These are phyloP conservation scores for Pemphredon lugubris DNA, from an alignment of 2,888 invertebrate species.

Conservation along the genomic window DNA sequence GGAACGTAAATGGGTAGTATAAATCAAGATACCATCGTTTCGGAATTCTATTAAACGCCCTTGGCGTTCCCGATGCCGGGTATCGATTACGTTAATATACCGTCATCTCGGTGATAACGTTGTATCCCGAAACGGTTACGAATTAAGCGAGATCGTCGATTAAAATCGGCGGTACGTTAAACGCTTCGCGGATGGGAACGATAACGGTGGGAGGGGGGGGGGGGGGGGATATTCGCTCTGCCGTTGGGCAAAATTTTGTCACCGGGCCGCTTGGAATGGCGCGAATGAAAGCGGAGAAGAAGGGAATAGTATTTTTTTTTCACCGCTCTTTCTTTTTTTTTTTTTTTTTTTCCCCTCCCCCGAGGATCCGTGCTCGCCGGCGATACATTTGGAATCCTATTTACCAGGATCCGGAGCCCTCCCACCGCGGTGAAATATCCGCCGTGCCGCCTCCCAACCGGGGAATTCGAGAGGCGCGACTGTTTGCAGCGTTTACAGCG, in stretches of 20 bases:
- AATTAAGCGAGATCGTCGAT: not conserved
- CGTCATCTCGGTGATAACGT: not conserved
- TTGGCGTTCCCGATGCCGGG: not conserved
- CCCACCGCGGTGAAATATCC: too few relatives aligned
- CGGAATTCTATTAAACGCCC: slow-evolving; percentile 1
- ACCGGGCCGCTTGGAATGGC: not conserved
- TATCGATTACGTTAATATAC: slow-evolving; percentile 14
- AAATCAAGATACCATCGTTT: slow-evolving; percentile 9
- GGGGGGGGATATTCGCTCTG: too few relatives aligned
- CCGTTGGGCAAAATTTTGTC: not conserved
- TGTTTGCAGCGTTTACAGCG: slow-evolving; percentile 46
- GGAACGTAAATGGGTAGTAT: not conserved
- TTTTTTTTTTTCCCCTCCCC: too few relatives aligned
- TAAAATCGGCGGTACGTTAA: slow-evolving; percentile 8
- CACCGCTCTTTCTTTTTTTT: too few relatives aligned
- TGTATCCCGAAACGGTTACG: not conserved
- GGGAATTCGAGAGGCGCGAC: not conserved
- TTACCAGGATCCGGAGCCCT: not conserved
- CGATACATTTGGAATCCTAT: slow-evolving; percentile 6
- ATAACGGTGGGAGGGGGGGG: not conserved
- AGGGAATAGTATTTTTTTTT: slow-evolving; percentile 4
- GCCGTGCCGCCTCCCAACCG: too few relatives aligned
- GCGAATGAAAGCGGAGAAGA: not conserved
- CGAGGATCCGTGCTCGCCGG: slow-evolving; percentile 3
- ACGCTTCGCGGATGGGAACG: slow-evolving; percentile 16